Percentiles rank a stretch among this genome's conserved stretches.
Evolutionary conservation across 2,888 invertebrate species (phyloP).

Genomic region (Ceraclea dissimilis): DNA sequence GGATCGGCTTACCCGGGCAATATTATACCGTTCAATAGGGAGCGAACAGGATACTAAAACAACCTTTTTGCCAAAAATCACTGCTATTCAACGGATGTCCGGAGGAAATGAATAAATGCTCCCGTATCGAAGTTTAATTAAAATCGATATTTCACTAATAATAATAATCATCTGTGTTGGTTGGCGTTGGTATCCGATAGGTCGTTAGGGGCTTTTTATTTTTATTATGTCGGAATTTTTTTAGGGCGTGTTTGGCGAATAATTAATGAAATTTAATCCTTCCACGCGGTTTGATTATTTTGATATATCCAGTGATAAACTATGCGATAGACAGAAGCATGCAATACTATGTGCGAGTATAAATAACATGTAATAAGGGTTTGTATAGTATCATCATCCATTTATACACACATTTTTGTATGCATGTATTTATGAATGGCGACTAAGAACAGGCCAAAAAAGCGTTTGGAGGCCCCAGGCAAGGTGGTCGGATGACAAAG

Average conservation of each 20-base stretch:
- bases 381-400: too few relatives aligned
- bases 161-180: not conserved
- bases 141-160: not conserved
- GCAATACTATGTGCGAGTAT: too few relatives aligned
- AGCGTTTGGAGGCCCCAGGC: too few relatives aligned
- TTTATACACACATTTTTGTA: too few relatives aligned
- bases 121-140: conserved; percentile 1
- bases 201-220: not conserved
- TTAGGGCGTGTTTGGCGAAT: not conserved
- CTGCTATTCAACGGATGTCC: not conserved
- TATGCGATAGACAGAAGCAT: too few relatives aligned
- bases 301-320: too few relatives aligned
- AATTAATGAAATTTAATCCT: not conserved
- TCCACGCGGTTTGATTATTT: not conserved
- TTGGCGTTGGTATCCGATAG: not conserved
- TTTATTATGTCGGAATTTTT: not conserved
- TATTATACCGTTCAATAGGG: not conserved
- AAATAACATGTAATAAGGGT: too few relatives aligned
- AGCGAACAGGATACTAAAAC: not conserved
- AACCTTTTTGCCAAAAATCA: not conserved
- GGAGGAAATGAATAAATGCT: not conserved
- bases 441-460: too few relatives aligned
- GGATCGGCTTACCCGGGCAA: not conserved
- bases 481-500: too few relatives aligned
- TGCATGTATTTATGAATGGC: too few relatives aligned